Percentiles rank a stretch among this genome's conserved stretches.
Evolutionary conservation across 2,888 invertebrate genomes (phyloP).

Genomic region (Fragum sueziense): DNA sequence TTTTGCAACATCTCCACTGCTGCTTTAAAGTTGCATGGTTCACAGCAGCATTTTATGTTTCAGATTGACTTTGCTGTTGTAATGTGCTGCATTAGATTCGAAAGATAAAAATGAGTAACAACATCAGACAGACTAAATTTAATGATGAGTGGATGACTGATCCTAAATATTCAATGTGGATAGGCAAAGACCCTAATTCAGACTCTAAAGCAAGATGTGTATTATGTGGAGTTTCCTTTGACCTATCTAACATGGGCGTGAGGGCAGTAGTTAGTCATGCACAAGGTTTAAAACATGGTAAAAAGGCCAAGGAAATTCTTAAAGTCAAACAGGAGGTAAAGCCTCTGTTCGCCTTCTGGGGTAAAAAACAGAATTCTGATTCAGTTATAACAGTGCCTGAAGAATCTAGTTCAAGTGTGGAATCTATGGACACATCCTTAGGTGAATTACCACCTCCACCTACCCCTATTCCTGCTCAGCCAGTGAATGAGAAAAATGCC

Average conservation of each 20-base stretch:
- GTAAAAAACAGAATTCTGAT: constrained; percentile 20
- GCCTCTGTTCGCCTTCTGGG: constrained; percentile 16
- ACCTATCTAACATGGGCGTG: constrained; percentile 33
- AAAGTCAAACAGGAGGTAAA: constrained; percentile 21
- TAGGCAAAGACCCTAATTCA: constrained; percentile 31
- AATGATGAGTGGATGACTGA: constrained; percentile 28
- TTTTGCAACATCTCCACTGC: too few species aligned
- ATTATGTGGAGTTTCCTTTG: constrained; percentile 36
- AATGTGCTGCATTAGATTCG: background rate
- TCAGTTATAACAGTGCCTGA: constrained; percentile 1
- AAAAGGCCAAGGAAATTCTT: constrained; percentile 17
- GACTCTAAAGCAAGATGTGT: constrained; percentile 27
- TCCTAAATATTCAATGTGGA: constrained; percentile 27
- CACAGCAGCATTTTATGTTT: too few species aligned
- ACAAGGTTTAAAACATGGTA: constrained; percentile 36
- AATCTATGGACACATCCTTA: constrained; percentile 14
- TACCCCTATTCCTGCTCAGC: background rate
- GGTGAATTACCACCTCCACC: constrained; percentile 27
- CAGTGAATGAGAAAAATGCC: background rate
- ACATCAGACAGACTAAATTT: constrained; percentile 29
- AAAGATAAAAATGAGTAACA: constrained; percentile 10
- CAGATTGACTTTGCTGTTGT: too few species aligned
- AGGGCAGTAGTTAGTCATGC: constrained; percentile 37
- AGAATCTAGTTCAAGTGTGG: constrained; percentile 1
- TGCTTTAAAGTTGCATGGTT: too few species aligned